A percentile compares a stretch with the other conserved stretches of the same genome.
These are phyloP conservation scores for Ptychochromis oligacanthus DNA, from an alignment of 2,113 vertebrate species.

Conservation along the genomic window DNA sequence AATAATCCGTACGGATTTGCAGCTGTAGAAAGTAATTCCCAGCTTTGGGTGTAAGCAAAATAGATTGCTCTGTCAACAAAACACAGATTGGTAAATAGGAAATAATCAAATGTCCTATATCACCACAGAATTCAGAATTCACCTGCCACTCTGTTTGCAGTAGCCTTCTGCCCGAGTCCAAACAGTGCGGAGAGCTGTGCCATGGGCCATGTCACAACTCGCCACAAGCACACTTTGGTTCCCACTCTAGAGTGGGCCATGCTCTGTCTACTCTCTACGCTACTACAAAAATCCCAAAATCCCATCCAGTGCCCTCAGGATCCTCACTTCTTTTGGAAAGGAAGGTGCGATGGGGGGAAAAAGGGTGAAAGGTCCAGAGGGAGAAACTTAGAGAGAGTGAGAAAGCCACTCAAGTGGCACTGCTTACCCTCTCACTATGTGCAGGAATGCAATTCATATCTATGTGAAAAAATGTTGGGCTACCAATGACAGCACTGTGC, in stretches of 20 bases:
- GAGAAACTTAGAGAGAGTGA: not conserved
- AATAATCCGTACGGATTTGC: not conserved
- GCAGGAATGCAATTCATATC: constrained; percentile 66
- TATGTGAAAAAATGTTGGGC: constrained; percentile 64
- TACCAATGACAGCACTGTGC: constrained; percentile 22
- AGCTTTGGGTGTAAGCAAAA: not conserved
- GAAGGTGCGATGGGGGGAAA: not conserved
- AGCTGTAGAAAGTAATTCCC: too few relatives aligned
- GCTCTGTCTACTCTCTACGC: not conserved
- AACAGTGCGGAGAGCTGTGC: constrained; percentile 41
- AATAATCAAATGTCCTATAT: not conserved
- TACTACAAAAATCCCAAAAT: not conserved
- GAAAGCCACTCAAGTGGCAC: constrained; percentile 31
- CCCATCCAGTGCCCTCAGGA: not conserved
- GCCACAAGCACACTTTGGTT: constrained; percentile 42
- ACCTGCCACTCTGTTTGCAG: constrained; percentile 44
- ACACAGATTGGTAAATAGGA: not conserved
- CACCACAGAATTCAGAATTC: constrained; percentile 4
- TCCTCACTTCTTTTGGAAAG: constrained; percentile 1
- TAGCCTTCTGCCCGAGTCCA: constrained; percentile 1
- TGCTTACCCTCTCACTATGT: constrained; percentile 47
- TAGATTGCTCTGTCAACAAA: not conserved
- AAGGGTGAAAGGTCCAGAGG: constrained; percentile 4
- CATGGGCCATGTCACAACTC: constrained; percentile 22
- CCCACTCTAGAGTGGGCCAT: constrained; percentile 47